These are phyloP conservation scores for Heliconius hewitsoni DNA, from an alignment of 1,140 invertebrate species.

Conservation along the genomic window DNA sequence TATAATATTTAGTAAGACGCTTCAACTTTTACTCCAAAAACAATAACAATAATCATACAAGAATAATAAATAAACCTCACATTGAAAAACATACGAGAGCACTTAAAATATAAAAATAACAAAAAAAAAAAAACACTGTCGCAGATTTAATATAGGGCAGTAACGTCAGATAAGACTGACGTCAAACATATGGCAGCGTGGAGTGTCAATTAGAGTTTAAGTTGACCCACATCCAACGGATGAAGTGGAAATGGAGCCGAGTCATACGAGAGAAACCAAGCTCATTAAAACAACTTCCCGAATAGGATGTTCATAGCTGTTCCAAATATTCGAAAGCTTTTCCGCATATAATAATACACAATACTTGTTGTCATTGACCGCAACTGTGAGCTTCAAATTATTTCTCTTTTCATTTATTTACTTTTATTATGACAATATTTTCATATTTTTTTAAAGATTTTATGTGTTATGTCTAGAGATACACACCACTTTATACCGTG, in stretches of 20 bases:
- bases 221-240: constrained; percentile 7
- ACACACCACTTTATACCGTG: no score
- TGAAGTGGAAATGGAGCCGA: constrained; percentile 13
- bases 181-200: constrained; percentile 13
- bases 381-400: not conserved
- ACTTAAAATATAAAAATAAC: not conserved
- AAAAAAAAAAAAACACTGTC: not conserved
- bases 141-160: constrained; percentile 12
- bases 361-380: not conserved
- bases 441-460: no score
- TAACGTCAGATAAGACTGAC: constrained; percentile 15
- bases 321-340: constrained; percentile 5
- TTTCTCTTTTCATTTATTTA: not conserved
- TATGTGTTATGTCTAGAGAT: no score
- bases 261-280: not conserved
- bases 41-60: not conserved
- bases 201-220: constrained; percentile 12
- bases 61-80: not conserved
- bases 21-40: not conserved
- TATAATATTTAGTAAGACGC: not conserved
- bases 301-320: constrained; percentile 11
- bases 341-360: not conserved
- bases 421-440: no score
- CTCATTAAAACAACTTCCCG: constrained; percentile 12
- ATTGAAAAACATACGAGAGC: not conserved